Evolutionary conservation across 2,113 vertebrate species (phyloP).

Genomic region (Rhinogobius similis): DNA sequence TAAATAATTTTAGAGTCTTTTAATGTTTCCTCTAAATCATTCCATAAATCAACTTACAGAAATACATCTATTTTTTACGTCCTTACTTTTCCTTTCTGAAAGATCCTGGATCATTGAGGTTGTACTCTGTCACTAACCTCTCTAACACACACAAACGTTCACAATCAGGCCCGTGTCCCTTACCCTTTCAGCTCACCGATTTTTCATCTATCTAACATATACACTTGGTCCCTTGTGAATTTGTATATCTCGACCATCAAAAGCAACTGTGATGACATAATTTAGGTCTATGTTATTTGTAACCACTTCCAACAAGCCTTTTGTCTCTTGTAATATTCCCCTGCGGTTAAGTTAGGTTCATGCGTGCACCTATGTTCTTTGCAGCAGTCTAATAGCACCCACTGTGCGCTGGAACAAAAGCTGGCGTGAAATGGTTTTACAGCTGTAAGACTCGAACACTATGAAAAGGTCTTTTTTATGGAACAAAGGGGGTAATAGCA

Average conservation of each 20-base stretch:
- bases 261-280: background rate
- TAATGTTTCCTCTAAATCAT: too few species aligned
- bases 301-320: background rate
- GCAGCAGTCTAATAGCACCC: background rate
- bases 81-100: too few species aligned
- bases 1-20: too few species aligned
- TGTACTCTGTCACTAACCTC: too few species aligned
- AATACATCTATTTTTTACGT: too few species aligned
- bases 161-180: too few species aligned
- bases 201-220: too few species aligned
- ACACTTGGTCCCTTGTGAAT: background rate
- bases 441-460: background rate
- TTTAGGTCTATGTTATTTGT: background rate
- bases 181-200: background rate
- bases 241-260: background rate
- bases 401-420: background rate
- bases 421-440: constrained; percentile 7
- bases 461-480: too few species aligned
- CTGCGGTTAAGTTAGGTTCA: background rate
- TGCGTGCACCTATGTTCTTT: background rate
- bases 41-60: too few species aligned
- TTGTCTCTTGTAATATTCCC: background rate
- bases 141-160: background rate
- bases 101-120: too few species aligned
- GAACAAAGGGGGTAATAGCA: background rate